These are phyloP conservation scores for Monopis laevigella DNA, from an alignment of 2,888 invertebrate species.

Conservation along the genomic window DNA sequence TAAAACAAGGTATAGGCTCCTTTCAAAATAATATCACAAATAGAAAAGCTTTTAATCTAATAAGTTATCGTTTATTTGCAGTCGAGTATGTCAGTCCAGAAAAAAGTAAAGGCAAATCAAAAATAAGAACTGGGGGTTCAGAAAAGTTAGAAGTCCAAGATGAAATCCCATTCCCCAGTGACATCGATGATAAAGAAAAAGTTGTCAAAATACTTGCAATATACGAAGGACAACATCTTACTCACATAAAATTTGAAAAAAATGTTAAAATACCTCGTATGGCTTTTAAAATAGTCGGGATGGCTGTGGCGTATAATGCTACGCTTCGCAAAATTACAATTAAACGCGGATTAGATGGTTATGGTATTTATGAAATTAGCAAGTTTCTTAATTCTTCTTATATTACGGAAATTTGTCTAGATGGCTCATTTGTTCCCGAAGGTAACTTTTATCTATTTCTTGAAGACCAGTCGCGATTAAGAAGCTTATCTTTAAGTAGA, in stretches of 20 bases:
- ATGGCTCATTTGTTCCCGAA: conserved; percentile 26
- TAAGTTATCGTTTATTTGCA: conserved; percentile 19
- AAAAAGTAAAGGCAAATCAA: conserved; percentile 22
- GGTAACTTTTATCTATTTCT: conserved; percentile 33
- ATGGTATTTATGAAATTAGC: conserved; percentile 30
- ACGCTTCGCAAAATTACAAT: no score
- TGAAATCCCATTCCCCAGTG: neutral
- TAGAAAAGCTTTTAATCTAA: neutral
- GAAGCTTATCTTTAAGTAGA: conserved; percentile 32
- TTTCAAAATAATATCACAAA: neutral
- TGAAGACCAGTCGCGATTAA: conserved; percentile 23
- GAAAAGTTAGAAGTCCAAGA: neutral
- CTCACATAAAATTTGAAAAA: conserved; percentile 30
- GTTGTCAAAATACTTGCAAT: conserved; percentile 23
- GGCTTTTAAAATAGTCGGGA: conserved; percentile 29
- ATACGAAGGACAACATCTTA: conserved; percentile 28
- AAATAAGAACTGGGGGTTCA: conserved; percentile 6
- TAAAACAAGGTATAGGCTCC: neutral
- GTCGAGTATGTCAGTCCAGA: conserved; percentile 26
- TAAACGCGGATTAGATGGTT: conserved; percentile 26
- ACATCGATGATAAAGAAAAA: neutral
- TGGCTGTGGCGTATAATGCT: conserved; percentile 29
- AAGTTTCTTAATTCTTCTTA: conserved; percentile 27
- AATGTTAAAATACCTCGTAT: conserved; percentile 28
- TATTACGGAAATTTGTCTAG: conserved; percentile 38